Percentiles rank a stretch among this genome's conserved stretches.
These are phyloP conservation scores for Mus caroli DNA, from an alignment of 2,797 vertebrate species.

Conservation along the genomic window DNA sequence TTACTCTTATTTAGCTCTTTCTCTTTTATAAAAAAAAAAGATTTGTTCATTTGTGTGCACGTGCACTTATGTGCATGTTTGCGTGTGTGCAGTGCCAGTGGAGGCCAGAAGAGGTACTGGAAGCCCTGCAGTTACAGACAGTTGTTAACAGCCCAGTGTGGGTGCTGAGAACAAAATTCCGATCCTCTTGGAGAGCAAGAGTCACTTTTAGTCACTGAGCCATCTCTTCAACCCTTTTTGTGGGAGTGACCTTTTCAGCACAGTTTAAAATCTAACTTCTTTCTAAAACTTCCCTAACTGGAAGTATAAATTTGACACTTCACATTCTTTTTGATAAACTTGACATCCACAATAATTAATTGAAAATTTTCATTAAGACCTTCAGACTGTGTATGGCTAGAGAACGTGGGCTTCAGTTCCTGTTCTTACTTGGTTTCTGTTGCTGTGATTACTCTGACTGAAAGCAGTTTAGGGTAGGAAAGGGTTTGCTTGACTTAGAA, in stretches of 20 bases:
- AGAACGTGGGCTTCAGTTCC: not conserved
- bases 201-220: not conserved
- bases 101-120: not conserved
- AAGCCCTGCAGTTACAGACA: not conserved
- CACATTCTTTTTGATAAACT: slow-evolving; percentile 26
- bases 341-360: not conserved
- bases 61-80: not conserved
- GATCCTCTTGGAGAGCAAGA: not conserved
- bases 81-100: not conserved
- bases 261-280: not conserved
- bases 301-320: slow-evolving; percentile 37
- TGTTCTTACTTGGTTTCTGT: not conserved
- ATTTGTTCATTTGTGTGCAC: not conserved
- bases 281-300: not conserved
- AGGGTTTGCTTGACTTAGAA: not conserved
- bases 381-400: not conserved
- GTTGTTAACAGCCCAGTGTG: not conserved
- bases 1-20: not conserved
- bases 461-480: not conserved
- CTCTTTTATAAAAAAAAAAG: not conserved
- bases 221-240: not conserved
- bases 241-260: not conserved
- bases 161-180: not conserved
- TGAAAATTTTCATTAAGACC: not conserved
- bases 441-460: not conserved